Evolutionary conservation across 2,888 invertebrate species (phyloP), one percentile per base, ranked within the genome.

Genomic region (Pristionchus japonicus): DNA sequence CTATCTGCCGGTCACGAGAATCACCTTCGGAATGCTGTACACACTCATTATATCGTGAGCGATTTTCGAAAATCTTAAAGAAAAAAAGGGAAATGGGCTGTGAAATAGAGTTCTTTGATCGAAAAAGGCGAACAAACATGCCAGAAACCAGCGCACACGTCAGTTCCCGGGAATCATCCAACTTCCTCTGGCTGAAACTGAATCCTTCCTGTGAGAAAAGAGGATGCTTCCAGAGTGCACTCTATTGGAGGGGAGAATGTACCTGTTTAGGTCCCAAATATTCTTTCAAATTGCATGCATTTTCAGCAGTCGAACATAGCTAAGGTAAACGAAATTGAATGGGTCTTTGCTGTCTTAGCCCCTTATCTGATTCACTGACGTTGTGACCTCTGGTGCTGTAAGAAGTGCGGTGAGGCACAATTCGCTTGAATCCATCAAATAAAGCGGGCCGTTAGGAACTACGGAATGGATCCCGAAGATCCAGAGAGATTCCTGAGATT

Each of bases 11-110:
- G 74, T 90, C 9, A 90, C 92, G 1, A 92, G 92, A 88, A 88
- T 90, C 47, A 90, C 93, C 67, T 92, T 94, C 87, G 91, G 90
- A 37, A 87, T 93, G 43, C 87, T 93, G 89, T 94, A 94, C 89
- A 89, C 92, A 0, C 57, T 91, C 9, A 91, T 94, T 64, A 92
- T 94, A 11, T 91, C 92, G 93, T 94, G 88, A 92, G 93, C 15
- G 3, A 31, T 23, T n/a, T 3, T n/a, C n/a, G n/a, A n/a, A n/a
- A n/a, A n/a, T n/a, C n/a, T n/a, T n/a, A n/a, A n/a, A n/a, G n/a
- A n/a, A n/a, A n/a, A n/a, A n/a, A n/a, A n/a, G n/a, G n/a, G n/a
- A n/a, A n/a, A n/a, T n/a, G n/a, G n/a, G n/a, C n/a, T n/a, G n/a
- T n/a, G n/a, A 31, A 34, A 20, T 70, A 31, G n/a, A 1, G 57